These are phyloP conservation scores for Tetramorium parvispinum DNA, from an alignment of 1,140 invertebrate species.

Conservation along the genomic window DNA sequence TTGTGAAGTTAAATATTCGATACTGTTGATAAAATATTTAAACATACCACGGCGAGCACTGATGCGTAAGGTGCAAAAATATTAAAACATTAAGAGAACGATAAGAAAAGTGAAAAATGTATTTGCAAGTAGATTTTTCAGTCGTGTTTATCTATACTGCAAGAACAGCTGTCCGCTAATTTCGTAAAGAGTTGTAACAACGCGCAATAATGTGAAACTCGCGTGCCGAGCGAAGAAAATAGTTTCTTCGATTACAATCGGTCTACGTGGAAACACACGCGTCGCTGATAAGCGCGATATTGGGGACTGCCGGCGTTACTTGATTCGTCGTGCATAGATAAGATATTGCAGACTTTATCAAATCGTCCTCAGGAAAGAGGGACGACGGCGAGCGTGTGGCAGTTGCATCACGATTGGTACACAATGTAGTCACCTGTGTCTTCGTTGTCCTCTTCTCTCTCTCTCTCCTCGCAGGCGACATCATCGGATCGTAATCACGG, in stretches of 20 bases:
- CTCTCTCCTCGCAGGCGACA: neutral
- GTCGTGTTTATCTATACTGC: neutral
- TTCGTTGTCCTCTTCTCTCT: neutral
- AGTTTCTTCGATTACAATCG: neutral
- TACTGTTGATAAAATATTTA: neutral
- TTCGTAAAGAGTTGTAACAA: slow-evolving; percentile 10
- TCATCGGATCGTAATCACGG: neutral
- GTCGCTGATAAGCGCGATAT: neutral
- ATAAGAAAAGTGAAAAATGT: neutral
- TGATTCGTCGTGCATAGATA: slow-evolving; percentile 11
- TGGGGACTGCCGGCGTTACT: neutral
- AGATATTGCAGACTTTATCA: slow-evolving; percentile 37
- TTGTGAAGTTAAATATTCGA: neutral
- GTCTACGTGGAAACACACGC: neutral
- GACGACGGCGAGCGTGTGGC: neutral
- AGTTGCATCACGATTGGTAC: neutral
- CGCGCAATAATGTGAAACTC: neutral
- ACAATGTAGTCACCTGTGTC: neutral
- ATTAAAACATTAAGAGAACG: neutral
- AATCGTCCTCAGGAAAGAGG: neutral
- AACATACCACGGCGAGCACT: neutral
- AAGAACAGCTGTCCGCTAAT: neutral
- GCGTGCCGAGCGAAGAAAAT: neutral
- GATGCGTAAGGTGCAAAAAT: neutral
- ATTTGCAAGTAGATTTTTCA: neutral